phyloP scores from a whole-genome alignment of 2,113 vertebrate species.

The Pheucticus melanocephalus region DNA sequence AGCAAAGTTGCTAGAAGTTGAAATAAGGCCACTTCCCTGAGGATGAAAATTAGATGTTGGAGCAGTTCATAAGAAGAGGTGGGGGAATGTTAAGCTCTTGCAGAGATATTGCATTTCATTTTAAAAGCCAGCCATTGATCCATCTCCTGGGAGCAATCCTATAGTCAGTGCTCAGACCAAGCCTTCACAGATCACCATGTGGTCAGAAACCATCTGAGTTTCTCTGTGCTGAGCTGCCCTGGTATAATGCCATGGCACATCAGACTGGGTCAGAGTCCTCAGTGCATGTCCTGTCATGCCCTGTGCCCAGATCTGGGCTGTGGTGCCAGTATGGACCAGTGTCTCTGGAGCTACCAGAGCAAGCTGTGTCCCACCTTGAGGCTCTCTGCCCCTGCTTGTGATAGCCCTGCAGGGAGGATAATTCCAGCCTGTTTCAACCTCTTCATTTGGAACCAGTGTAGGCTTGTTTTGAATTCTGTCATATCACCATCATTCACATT shows the following conservation, averaged over 20 bases:
- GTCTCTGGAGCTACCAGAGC: background rate
- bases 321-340: fast-evolving
- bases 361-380: background rate
- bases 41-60: background rate
- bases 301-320: background rate
- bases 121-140: conserved; percentile 6
- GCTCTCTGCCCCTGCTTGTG: fast-evolving
- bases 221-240: background rate
- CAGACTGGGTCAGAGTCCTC: background rate
- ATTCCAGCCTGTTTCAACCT: background rate
- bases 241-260: background rate
- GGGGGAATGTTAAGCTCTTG: background rate
- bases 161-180: background rate
- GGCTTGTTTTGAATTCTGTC: background rate
- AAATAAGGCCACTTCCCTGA: background rate
- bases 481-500: background rate
- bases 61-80: background rate
- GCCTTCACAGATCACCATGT: background rate
- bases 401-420: background rate
- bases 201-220: background rate
- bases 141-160: background rate
- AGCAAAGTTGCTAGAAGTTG: background rate
- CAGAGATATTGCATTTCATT: background rate
- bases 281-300: background rate
- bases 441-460: background rate